Conservation (phyloP, 2,888 invertebrate genomes). For the Stomorhina lunata region DNA sequence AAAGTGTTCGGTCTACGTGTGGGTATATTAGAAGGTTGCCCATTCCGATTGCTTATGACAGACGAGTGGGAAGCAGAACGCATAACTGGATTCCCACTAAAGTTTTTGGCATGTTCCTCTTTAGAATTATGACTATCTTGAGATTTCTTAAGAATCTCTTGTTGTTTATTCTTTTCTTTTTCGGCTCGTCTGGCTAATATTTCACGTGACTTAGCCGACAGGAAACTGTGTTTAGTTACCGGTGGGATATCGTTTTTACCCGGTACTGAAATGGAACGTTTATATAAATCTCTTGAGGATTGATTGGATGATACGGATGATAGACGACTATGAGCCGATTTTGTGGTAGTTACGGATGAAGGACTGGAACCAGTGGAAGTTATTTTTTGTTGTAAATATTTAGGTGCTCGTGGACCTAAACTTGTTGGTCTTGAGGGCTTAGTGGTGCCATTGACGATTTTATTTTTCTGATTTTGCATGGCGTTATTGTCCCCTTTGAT, state of each 20-base stretch:
- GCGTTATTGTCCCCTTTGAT: slow-evolving; percentile 43
- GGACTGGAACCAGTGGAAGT: slow-evolving; percentile 78
- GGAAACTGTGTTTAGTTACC: slow-evolving; percentile 76
- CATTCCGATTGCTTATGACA: slow-evolving; percentile 72
- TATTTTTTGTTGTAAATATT: slow-evolving; percentile 74
- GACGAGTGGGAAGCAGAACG: slow-evolving; percentile 76
- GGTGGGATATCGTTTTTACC: slow-evolving; percentile 63
- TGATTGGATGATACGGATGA: slow-evolving; percentile 78
- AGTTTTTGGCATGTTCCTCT: slow-evolving; percentile 64
- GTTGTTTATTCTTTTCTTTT: slow-evolving; percentile 74
- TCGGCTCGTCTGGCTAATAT: slow-evolving; percentile 79
- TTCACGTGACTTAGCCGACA: slow-evolving; percentile 79
- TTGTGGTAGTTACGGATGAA: slow-evolving; percentile 78
- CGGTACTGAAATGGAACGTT: slow-evolving; percentile 79
- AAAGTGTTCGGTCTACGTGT: slow-evolving; percentile 77
- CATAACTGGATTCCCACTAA: slow-evolving; percentile 68
- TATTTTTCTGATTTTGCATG: slow-evolving; percentile 64
- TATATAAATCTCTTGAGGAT: slow-evolving; percentile 77
- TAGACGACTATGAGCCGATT: slow-evolving; percentile 77
- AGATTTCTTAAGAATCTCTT: slow-evolving; percentile 61
- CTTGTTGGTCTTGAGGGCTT: slow-evolving; percentile 61
- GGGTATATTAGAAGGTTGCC: slow-evolving; percentile 78
- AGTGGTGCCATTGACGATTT: slow-evolving; percentile 40
- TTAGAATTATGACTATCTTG: slow-evolving; percentile 53
- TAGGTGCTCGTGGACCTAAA: slow-evolving; percentile 67